Conservation (phyloP, 2,888 invertebrate species). For the Harpagoxenus sublaevis region DNA sequence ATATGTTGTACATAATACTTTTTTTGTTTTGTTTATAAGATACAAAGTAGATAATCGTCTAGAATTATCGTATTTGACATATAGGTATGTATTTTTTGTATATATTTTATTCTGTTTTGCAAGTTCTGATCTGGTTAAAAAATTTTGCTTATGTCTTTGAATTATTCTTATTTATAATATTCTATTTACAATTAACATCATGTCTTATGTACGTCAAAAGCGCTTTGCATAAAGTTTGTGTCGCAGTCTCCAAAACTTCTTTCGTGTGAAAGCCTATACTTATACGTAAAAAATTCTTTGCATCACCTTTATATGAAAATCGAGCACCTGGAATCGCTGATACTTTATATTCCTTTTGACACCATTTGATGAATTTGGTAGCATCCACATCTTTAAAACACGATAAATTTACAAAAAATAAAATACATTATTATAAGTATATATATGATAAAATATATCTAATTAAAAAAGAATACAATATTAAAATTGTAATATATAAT, state of each 20-base stretch:
- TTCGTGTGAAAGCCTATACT: constrained; percentile 87
- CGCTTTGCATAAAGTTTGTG: constrained; percentile 84
- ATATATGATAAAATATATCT: background rate
- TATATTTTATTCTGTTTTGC: background rate
- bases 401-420: constrained; percentile 15
- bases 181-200: constrained; percentile 3
- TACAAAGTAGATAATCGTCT: too few relatives aligned
- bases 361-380: constrained; percentile 85
- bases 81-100: background rate
- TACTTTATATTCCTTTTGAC: constrained; percentile 85
- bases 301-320: constrained; percentile 84
- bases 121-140: background rate
- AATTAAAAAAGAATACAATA: constrained; percentile 7
- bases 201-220: constrained; percentile 80
- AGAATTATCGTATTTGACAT: background rate
- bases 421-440: constrained; percentile 5
- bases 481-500: background rate
- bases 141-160: background rate
- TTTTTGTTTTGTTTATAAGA: too few relatives aligned
- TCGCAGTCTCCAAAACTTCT: constrained; percentile 83
- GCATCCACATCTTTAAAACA: constrained; percentile 81
- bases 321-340: constrained; percentile 85
- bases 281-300: constrained; percentile 86
- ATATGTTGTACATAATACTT: too few relatives aligned
- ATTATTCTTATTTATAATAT: constrained; percentile 1